Evolutionary conservation across 2,113 vertebrate species (phyloP), one percentile per base, ranked within the genome.

Genomic region (Lampris megalopsis): DNA sequence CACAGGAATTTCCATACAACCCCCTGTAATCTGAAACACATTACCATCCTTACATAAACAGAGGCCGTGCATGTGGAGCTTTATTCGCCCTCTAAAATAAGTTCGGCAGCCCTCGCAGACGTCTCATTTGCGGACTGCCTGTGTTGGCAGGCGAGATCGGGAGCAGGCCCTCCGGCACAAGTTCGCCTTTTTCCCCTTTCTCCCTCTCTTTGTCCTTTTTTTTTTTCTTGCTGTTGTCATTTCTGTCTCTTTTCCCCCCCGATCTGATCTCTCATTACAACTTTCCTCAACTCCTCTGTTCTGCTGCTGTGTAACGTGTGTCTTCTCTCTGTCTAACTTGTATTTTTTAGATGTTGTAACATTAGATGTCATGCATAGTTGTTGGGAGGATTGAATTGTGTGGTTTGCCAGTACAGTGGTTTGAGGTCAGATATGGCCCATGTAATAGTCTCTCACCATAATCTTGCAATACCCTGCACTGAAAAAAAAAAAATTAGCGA

Each of bases 1-100:
- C 96, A 86, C 95, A 96, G 95, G 93, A 95, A 96, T 96, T 95
- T 96, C 93, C 95, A 94, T 95, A 92, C 91, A 93, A 94, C 92
- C 94, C 89, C 88, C 91, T 91, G 76, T 96, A 96, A 97, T 96
- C 94, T 94, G 94, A 96, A 96, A 94, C 96, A 96, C 92, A 95
- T 95, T 95, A 91, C 93, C 81, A 36, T 79, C 79, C 90, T 94
- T 94, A 88, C 88, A 94, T 93, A 96, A 95, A 95, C 93, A 92
- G 86, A 87, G 86, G 85, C 92, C 91, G 84, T 87, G 88, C 85
- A 76, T 58, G 90, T 86, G 88, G 60, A 84, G 92, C 86, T 75
- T 74, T 88, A 91, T 92, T 83, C 56, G 24, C 77, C 73, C 75
- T 71, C 92, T 90, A 92, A 95, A 96, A 95, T 95, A 93, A 94